A percentile compares a stretch with the other conserved stretches of the same genome.
These are phyloP conservation scores for Polypterus bichir DNA, from an alignment of 2,113 vertebrate genomes.

Conservation along the genomic window DNA sequence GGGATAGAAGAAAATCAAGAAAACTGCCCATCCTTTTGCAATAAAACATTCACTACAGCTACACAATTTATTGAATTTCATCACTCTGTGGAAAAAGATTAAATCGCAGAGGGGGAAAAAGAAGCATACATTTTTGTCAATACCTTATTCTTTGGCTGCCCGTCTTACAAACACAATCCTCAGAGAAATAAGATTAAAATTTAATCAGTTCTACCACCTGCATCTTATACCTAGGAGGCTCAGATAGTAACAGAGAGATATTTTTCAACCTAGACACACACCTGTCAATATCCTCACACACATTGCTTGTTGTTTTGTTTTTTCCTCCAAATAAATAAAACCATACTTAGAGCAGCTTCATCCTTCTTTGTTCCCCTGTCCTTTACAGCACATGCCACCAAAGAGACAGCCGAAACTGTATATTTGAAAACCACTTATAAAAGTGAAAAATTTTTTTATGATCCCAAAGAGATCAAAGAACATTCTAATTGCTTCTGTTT, in stretches of 20 bases:
- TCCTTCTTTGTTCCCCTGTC: not conserved
- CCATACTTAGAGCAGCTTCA: not conserved
- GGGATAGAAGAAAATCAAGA: too few species aligned
- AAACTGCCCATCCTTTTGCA: not conserved
- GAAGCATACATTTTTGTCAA: conserved; percentile 5
- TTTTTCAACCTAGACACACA: conserved; percentile 14
- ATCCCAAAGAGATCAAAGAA: not conserved
- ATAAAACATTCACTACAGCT: conserved; percentile 2
- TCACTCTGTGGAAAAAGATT: conserved; percentile 4
- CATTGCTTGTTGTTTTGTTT: not conserved
- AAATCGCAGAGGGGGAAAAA: conserved; percentile 1
- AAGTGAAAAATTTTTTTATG: conserved; percentile 5
- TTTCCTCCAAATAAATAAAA: not conserved
- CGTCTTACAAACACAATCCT: conserved; percentile 5
- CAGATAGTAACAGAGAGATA: conserved; percentile 13
- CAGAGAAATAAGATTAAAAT: conserved; percentile 20
- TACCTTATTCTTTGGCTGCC: not conserved
- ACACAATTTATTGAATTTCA: conserved; percentile 10
- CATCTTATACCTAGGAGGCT: conserved; percentile 9
- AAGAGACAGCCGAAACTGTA: not conserved
- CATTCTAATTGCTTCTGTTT: conserved; percentile 6
- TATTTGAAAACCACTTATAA: conserved; percentile 1
- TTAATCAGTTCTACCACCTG: conserved; percentile 19
- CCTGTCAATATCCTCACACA: conserved; percentile 12
- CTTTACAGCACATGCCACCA: not conserved